phyloP scores from a whole-genome alignment of 35 echinoderm and acorn worm genomes.

The Nesometra sesokonis region DNA sequence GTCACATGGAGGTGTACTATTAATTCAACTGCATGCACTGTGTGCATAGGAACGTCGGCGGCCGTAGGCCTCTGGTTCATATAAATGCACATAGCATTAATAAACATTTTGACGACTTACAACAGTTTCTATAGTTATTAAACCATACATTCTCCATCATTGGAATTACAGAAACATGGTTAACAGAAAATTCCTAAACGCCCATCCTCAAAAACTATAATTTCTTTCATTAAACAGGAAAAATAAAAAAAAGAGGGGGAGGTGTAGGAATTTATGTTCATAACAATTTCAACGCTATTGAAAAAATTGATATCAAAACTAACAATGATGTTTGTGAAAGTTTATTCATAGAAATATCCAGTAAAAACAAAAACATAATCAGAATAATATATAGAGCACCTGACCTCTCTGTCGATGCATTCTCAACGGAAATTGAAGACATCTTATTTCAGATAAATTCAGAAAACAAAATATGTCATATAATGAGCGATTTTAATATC shows the following conservation, averaged over 20 bases:
- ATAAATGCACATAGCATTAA: background rate
- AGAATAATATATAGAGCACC: background rate
- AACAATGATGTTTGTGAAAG: background rate
- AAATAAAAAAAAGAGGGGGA: background rate
- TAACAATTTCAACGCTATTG: background rate
- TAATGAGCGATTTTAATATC: background rate
- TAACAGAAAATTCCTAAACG: background rate
- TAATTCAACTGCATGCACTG: too few relatives aligned
- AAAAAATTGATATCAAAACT: background rate
- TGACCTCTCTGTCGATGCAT: background rate
- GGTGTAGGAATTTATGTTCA: background rate
- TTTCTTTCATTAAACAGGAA: background rate
- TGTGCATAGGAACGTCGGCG: too few relatives aligned
- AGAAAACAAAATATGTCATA: background rate
- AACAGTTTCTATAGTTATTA: background rate
- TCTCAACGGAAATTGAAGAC: background rate
- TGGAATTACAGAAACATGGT: background rate
- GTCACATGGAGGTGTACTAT: too few relatives aligned
- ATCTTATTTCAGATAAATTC: background rate
- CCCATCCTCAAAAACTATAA: background rate
- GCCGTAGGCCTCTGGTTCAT: too few relatives aligned
- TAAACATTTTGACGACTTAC: background rate
- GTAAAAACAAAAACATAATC: background rate
- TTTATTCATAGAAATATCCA: background rate
- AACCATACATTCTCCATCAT: background rate